These are phyloP conservation scores for Charadrius vociferus DNA, from an alignment of 2,113 vertebrate species.

Conservation along the genomic window DNA sequence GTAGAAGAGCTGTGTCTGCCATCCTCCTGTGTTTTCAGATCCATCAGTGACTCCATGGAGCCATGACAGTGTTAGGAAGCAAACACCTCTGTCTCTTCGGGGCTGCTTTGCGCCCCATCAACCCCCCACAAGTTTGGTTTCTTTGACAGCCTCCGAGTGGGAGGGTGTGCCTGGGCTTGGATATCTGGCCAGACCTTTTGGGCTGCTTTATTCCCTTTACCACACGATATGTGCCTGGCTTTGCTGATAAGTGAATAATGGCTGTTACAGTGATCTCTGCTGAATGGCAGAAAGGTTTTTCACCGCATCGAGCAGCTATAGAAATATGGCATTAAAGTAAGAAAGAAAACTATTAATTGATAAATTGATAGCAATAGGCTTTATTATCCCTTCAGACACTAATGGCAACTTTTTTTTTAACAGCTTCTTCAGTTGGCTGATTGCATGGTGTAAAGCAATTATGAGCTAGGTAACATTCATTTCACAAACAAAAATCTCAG, in stretches of 20 bases:
- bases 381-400: constrained; percentile 12
- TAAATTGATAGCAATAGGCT: background rate
- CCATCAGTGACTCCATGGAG: background rate
- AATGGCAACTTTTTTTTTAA: constrained; percentile 4
- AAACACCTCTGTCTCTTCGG: fast-evolving
- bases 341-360: background rate
- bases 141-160: background rate
- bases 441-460: background rate
- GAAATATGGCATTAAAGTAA: background rate
- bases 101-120: background rate
- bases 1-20: background rate
- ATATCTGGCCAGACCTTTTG: background rate
- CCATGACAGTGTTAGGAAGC: background rate
- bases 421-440: background rate
- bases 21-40: background rate
- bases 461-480: background rate
- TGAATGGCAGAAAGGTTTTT: background rate
- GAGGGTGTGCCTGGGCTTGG: background rate
- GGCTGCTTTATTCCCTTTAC: background rate
- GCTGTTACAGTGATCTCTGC: background rate
- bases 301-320: background rate
- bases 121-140: background rate
- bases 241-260: background rate
- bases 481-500: background rate
- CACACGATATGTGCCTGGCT: background rate